Base-by-base conservation (phyloP, 2,113 vertebrate genomes). In the Osmerus mordax region DNA sequence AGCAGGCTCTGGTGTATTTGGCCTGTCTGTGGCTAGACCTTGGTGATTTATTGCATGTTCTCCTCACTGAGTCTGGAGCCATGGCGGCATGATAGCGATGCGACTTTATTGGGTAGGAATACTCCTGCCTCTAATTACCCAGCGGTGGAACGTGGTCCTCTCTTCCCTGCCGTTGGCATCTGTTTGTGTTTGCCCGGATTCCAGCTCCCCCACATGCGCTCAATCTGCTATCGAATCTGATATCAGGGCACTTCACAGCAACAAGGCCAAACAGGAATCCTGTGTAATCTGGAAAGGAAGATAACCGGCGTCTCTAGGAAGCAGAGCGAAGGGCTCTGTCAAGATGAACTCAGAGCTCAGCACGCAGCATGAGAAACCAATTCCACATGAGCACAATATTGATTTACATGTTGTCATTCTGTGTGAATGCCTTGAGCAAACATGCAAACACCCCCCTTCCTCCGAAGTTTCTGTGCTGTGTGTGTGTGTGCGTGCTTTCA, bases 141-240 rank as follows among this genome's bases (percentile, higher is more conserved):
- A 60, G 60, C 29, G n/a, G 19, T 78, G 79, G 78, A 76, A 83
- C 54, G 51, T 62, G 65, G 63, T 63, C 66, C 70, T 74, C 74
- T 81, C 63, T 76, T 76, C 78, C 74, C 77, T 59, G 67, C 70
- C 68, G 64, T 71, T 74, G 76, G 78, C 71, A 73, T 78, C 61
- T 78, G 74, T 61, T 75, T 73, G 41, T 7, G 32, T 36, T 36
- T 36, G 32, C 32, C 32, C 32, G 32, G 16, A 13, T 18, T 80
- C 78, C 70, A 74, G 71, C 73, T 70, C 64, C 68, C 52, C 79
- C 82, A 86, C 74, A 81, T 73, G 73, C 61, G 65, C 79, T 76
- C 78, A 78, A 55, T 84, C 67, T 77, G 79, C 67, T 79, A 80
- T 88, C 78, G 66, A 75, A 82, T 86, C 74, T 77, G 78, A 86